Evolutionary conservation across 2,888 invertebrate species (phyloP), one percentile per base, ranked within the genome.

Genomic region (Trissonchulus latispiculum): DNA sequence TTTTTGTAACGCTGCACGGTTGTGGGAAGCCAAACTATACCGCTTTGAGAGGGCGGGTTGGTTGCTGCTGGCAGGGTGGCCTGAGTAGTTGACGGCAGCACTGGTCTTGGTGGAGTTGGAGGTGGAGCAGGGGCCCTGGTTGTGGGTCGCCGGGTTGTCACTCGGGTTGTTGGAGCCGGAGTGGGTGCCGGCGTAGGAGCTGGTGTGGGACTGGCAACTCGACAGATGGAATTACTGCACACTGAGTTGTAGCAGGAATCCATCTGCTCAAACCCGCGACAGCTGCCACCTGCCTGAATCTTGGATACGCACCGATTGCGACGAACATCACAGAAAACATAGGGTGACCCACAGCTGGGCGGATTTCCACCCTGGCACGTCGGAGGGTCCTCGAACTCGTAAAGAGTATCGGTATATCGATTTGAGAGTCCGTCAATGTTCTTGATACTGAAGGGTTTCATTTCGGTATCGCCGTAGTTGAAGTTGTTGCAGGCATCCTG

Each of bases 241-340:
- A 18, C 15, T 18, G 32, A 31, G 18, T 29, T 8, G 29, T 64
- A 64, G 29, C 66, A 64, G 8, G n/a, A 15, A 64, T 70, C 73
- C 1, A 8, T 18, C 23, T 28, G 28, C 31, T 75, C 29, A 75
- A 77, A 79, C 18, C 79, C 78, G 1, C 72, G 75, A 75, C 81
- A 81, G 37, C 76, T 76, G 67, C 79, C 81, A 3, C 80, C 81
- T 0, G 75, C 61, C 36, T 76, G 75, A 62, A 80, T 76, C 48
- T 79, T 79, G 23, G 80, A 75, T 18, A 79, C 78, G 74, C 81
- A 81, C 18, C 77, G 74, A 0, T 8, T 61, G 3, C 3, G 8
- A 23, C 61, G 35, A 1, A 72, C 72, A 70, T 80, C 79, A 71
- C 81, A 81, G 76, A 81, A 81, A 29, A 81, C 74, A 61, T 77